Conservation (phyloP, 2,797 vertebrate species). For the Lepidocolaptes lacrymiger region DNA sequence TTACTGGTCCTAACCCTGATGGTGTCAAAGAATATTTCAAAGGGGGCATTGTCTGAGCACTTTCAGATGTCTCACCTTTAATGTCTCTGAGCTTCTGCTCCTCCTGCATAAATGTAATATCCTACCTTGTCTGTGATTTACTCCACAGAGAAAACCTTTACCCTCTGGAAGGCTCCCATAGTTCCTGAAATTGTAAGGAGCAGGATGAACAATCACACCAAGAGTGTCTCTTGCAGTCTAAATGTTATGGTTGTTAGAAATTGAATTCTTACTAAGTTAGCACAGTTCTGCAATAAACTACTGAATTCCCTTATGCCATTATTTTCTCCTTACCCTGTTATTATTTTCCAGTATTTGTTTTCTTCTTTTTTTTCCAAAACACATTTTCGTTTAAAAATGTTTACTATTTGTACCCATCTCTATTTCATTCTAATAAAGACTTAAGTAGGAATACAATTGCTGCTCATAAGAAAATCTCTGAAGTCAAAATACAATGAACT, state of each 20-base stretch:
- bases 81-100: slow-evolving; percentile 12
- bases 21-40: slow-evolving; percentile 57
- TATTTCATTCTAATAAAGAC: not conserved
- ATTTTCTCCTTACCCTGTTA: not conserved
- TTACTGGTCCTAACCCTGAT: slow-evolving; percentile 33
- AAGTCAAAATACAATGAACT: not conserved
- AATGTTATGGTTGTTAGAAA: not conserved
- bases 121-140: not conserved
- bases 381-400: not conserved
- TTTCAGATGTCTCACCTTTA: slow-evolving; percentile 56
- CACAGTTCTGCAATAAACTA: not conserved
- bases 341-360: not conserved
- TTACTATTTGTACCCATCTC: not conserved
- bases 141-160: not conserved
- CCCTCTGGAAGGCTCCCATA: not conserved
- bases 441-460: not conserved
- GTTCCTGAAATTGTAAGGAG: not conserved
- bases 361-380: not conserved
- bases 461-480: not conserved
- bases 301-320: not conserved
- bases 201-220: not conserved
- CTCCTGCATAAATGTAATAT: not conserved
- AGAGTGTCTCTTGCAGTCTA: not conserved
- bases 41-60: slow-evolving; percentile 25
- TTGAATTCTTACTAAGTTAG: not conserved